These are phyloP conservation scores for Monopterus albus DNA, from an alignment of 2,113 vertebrate genomes.

Conservation along the genomic window DNA sequence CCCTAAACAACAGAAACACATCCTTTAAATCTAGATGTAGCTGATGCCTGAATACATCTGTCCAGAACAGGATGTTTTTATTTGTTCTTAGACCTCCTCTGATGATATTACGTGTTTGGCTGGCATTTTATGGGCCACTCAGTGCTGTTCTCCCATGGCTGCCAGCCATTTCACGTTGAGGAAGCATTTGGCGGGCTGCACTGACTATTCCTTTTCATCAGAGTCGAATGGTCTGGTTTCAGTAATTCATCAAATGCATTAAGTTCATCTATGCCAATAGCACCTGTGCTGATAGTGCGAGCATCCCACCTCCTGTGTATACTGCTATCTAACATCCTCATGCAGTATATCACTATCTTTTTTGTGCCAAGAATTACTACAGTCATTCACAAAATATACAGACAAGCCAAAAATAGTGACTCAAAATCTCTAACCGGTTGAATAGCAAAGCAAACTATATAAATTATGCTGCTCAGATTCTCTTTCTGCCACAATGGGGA, in stretches of 20 bases:
- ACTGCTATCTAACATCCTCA: background rate
- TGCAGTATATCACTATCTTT: too few species aligned
- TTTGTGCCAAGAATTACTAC: too few species aligned
- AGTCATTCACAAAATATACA: too few species aligned
- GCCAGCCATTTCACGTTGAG: slow-evolving; percentile 45
- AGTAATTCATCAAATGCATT: slow-evolving; percentile 41
- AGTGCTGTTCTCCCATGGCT: slow-evolving; percentile 24
- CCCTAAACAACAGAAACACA: background rate
- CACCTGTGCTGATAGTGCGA: slow-evolving; percentile 17
- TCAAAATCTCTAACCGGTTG: too few species aligned
- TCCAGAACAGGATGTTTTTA: slow-evolving; percentile 17
- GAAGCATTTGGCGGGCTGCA: slow-evolving; percentile 36
- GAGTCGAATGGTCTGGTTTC: slow-evolving; percentile 40
- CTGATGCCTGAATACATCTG: background rate
- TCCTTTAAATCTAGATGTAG: background rate
- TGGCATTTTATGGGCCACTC: slow-evolving; percentile 38
- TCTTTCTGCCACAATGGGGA: too few species aligned
- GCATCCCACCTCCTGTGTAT: slow-evolving; percentile 4
- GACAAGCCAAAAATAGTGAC: too few species aligned
- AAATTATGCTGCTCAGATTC: too few species aligned
- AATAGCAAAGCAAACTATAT: too few species aligned
- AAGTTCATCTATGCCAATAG: slow-evolving; percentile 34
- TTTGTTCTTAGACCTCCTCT: slow-evolving; percentile 41
- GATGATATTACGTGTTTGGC: slow-evolving; percentile 40
- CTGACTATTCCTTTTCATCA: slow-evolving; percentile 23